phyloP scores from a whole-genome alignment of 2,113 vertebrate genomes.

The Laterallus jamaicensis region DNA sequence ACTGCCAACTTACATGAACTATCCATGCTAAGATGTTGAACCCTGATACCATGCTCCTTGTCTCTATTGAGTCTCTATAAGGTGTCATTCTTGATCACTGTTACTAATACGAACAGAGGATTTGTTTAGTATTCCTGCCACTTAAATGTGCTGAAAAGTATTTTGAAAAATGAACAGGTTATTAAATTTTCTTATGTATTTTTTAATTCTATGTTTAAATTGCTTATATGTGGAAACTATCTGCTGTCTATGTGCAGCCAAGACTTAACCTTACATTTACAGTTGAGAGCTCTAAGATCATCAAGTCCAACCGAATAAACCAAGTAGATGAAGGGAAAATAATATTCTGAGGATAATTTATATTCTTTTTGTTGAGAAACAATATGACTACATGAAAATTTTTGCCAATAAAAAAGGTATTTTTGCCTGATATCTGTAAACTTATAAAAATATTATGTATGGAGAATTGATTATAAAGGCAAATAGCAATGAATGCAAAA shows the following conservation, averaged over 20 bases:
- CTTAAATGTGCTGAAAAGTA: background rate
- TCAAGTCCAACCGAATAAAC: too few species aligned
- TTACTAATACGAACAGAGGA: background rate
- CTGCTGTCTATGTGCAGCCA: background rate
- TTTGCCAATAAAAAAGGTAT: background rate
- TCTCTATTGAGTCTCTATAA: background rate
- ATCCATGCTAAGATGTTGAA: background rate
- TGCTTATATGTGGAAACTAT: background rate
- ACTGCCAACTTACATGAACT: background rate
- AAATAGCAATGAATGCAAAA: background rate
- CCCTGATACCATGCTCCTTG: background rate
- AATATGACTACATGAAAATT: background rate
- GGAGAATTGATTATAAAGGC: background rate
- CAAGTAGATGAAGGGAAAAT: background rate
- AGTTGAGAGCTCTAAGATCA: background rate
- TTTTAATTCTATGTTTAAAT: background rate
- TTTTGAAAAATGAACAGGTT: background rate
- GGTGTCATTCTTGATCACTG: background rate
- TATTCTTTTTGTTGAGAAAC: background rate
- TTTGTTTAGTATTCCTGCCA: background rate
- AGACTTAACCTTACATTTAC: background rate
- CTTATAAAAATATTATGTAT: background rate
- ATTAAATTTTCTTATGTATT: background rate
- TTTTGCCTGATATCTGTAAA: background rate
- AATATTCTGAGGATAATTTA: background rate